Evolutionary conservation across 2,797 vertebrate species (phyloP).

Genomic region (Pagetopsis macropterus): DNA sequence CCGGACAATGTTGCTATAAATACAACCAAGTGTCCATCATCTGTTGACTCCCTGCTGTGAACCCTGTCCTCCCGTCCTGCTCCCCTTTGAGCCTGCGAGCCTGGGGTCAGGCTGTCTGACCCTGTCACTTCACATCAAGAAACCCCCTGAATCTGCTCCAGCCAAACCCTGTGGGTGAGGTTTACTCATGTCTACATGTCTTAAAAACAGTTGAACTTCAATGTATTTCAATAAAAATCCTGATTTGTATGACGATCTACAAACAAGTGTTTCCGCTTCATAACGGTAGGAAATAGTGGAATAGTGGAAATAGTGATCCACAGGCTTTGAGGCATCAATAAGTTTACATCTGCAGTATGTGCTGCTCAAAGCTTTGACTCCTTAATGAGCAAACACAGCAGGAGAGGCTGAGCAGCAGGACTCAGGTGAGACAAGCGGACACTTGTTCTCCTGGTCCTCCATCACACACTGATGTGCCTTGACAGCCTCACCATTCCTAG

Average conservation of each 20-base stretch:
- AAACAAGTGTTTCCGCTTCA: slow-evolving; percentile 9
- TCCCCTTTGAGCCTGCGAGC: slow-evolving; percentile 79
- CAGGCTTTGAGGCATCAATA: background rate
- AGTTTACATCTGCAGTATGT: background rate
- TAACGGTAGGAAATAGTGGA: background rate
- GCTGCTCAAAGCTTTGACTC: background rate
- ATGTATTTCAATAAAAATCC: background rate
- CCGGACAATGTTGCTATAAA: slow-evolving; percentile 37
- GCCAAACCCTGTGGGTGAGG: slow-evolving; percentile 21
- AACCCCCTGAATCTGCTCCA: slow-evolving; percentile 26
- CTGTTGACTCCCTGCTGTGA: slow-evolving; percentile 50
- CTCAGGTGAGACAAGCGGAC: slow-evolving; percentile 64
- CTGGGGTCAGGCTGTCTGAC: slow-evolving; percentile 70
- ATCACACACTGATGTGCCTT: slow-evolving; percentile 69
- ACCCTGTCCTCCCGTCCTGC: slow-evolving; percentile 40
- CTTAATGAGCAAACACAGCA: slow-evolving; percentile 4
- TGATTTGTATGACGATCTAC: slow-evolving; percentile 3
- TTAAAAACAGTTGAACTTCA: slow-evolving; percentile 17
- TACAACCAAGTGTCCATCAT: slow-evolving; percentile 41
- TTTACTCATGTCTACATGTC: slow-evolving; percentile 6
- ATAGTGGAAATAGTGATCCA: background rate
- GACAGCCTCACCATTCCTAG: slow-evolving; percentile 59
- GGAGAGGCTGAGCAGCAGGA: slow-evolving; percentile 36
- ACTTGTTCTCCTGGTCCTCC: slow-evolving; percentile 76
- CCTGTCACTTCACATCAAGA: slow-evolving; percentile 58